Base-by-base conservation (phyloP, 2,113 vertebrate genomes). In the Saguinus imperator region DNA sequence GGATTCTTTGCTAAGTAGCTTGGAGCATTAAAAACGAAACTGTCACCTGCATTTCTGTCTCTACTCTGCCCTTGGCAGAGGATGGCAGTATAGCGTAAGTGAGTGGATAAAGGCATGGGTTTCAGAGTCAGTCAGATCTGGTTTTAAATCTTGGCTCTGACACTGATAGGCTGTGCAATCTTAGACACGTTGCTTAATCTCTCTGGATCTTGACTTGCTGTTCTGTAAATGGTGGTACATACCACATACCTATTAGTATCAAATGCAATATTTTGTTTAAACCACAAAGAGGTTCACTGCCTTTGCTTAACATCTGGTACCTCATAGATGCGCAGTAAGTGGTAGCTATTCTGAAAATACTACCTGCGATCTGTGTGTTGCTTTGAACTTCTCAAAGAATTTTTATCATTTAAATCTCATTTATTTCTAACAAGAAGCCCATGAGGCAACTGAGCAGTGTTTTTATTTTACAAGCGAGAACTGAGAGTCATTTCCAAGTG, bases 371-470 rank as follows among this genome's bases (percentile, higher is more conserved):
- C 64, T 83, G 20, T 57, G 32, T 35, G 43, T 73, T 73, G 18
- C 68, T 95, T 84, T 95, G 61, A 95, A 93, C 16, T 57, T 85
- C 77, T 95, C n/a, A 91, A 75, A 50, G 29, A 57, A 88, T 52
- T 86, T 93, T 89, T 55, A 73, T 20, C 66, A 72, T 76, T 32
- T 73, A 40, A 93, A 58, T 87, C 35, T 92, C 43, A 75, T 80
- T 91, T 84, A 57, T 45, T 87, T 57, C 80, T 84, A 90, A 90
- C 25, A 94, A 27, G 45, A 68, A 84, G 64, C 29, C 52, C 40
- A n/a, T 57, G 55, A 89, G 48, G 73, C 77, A 50, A 83, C 45
- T 6, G 14, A 75, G 80, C 6, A 80, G 68, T 12, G 13, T 52
- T 35, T 55, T 18, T n/a, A 43, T 68, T 81, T 87, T 40, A 77